Evolutionary conservation across 2,797 vertebrate species (phyloP).

Genomic region (Pristis pectinata): DNA sequence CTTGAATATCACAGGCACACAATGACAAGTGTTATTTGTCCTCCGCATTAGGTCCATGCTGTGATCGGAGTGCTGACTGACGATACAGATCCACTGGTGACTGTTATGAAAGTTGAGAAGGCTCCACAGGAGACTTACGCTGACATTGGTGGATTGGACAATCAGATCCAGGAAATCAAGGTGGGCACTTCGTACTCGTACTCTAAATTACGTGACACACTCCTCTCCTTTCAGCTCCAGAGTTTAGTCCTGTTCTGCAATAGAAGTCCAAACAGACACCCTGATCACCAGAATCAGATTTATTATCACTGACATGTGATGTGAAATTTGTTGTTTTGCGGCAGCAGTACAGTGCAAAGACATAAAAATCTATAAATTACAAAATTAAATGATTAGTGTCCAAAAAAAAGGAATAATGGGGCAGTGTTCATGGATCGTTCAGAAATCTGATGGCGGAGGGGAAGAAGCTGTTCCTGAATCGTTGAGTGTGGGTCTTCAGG

Average conservation of each 20-base stretch:
- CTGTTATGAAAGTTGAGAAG: constrained; percentile 98
- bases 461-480: no score
- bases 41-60: constrained; percentile 75
- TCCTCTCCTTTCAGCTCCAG: not conserved
- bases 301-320: not conserved
- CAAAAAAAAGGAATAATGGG: no score
- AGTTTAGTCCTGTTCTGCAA: not conserved
- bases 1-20: no score
- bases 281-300: not conserved
- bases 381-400: no score
- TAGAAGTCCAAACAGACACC: not conserved
- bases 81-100: constrained; percentile 92
- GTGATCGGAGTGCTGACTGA: constrained; percentile 97
- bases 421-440: no score
- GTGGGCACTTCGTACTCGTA: constrained; percentile 50
- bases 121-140: constrained; percentile 95
- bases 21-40: not conserved
- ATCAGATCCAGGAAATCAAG: constrained; percentile 98
- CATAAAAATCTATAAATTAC: no score
- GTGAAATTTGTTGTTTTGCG: no score
- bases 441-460: no score
- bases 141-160: constrained; percentile 91
- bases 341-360: no score
- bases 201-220: not conserved
- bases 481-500: no score